Evolutionary conservation across 1,140 invertebrate species (phyloP), one percentile per base, ranked within the genome.

Genomic region (Drosophila tristis): DNA sequence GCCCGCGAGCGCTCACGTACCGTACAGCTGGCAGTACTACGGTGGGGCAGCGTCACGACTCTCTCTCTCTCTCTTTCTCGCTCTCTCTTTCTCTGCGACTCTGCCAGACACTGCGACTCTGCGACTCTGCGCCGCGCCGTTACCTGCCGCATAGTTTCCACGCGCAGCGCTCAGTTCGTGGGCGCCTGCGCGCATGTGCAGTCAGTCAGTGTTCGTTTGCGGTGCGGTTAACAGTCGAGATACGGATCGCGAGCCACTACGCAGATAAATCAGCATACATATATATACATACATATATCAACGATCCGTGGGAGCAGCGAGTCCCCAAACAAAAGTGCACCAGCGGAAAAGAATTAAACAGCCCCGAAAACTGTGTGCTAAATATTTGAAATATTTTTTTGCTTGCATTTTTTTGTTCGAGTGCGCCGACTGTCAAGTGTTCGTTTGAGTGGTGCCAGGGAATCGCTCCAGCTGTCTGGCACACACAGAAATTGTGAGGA

Each of bases 171-270:
- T 89, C 77, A 90, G 84, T 89, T 89, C 72, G 84, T 80, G 85
- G 80, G 85, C 84, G 84, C 84, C 67, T 90, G 73, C 77, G 84
- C 84, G 84, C 84, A 89, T 80, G 84, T 89, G 84, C 84, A 89
- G 85, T 89, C 78, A 68, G 63, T 76, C 56, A 39, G 49, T 58
- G 62, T 58, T 55, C 58, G 74, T 47, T 63, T 63, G 54, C 31
- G 45, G 74, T 47, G 57, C 75, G 66, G 42, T 80, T 58, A 43
- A 15, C 42, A 39, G 13, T 23, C 67, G 60, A 61, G 31, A 47
- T 50, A 57, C 35, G 59, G 49, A 42, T 53, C 35, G 45, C 23
- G 67, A 73, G 48, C 49, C 6, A 29, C 54, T 26, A 70, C 2
- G 57, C 45, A 58, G 29, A 44, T 50, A 54, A 47, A 55, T 50